Percentiles rank a stretch among this genome's conserved stretches.
These are phyloP conservation scores for Astreopora myriophthalma DNA, from an alignment of 64 coral and sea anemone species.

Conservation along the genomic window DNA sequence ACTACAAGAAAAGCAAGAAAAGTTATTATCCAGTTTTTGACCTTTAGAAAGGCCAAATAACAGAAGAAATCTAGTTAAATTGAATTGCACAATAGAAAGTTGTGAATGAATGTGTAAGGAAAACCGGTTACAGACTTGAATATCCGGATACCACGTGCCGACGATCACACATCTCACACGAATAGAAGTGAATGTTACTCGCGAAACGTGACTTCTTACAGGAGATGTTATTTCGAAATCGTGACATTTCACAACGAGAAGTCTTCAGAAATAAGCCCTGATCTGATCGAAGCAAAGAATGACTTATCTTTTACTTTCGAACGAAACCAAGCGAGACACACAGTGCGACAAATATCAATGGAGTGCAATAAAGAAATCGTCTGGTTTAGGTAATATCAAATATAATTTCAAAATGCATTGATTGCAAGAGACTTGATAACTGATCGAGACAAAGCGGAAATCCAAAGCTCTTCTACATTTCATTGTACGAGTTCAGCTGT, in stretches of 20 bases:
- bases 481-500: not conserved
- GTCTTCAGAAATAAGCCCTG: no score
- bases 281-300: no score
- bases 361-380: no score
- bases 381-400: no score
- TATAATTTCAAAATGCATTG: not conserved
- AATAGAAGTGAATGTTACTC: not conserved
- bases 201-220: not conserved
- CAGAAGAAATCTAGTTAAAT: not conserved
- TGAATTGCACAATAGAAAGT: not conserved
- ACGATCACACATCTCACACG: not conserved
- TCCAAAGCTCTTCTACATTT: not conserved
- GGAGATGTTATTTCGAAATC: not conserved
- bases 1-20: not conserved
- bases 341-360: not conserved
- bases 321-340: not conserved
- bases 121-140: constrained; percentile 21
- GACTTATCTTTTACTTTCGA: not conserved
- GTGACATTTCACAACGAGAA: not conserved
- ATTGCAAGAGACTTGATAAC: not conserved
- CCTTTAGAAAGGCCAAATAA: not conserved
- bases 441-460: not conserved
- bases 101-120: constrained; percentile 29
- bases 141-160: constrained; percentile 23
- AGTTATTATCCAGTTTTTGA: not conserved